These are phyloP conservation scores for Eristalinus sepulchralis DNA, from an alignment of 2,888 invertebrate species.

Conservation along the genomic window DNA sequence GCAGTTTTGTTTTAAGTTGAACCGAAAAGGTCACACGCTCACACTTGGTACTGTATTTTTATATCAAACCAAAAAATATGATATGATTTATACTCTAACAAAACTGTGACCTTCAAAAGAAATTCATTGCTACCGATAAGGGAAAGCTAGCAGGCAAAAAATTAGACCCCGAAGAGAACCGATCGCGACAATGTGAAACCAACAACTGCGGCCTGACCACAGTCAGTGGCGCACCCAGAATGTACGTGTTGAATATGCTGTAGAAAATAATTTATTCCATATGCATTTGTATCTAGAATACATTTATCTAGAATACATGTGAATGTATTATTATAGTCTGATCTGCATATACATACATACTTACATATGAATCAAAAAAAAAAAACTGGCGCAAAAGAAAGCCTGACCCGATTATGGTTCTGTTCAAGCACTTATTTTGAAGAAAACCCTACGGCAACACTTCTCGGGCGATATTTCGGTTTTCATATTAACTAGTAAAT, in stretches of 20 bases:
- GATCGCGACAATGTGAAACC: constrained; percentile 33
- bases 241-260: neutral
- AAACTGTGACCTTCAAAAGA: neutral
- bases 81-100: neutral
- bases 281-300: neutral
- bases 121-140: neutral
- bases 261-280: neutral
- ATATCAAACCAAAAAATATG: neutral
- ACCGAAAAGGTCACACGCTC: no score
- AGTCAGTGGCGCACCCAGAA: neutral
- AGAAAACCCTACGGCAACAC: neutral
- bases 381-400: neutral
- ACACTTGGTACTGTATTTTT: no score
- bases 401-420: neutral
- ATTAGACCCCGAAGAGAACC: constrained; percentile 4
- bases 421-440: neutral
- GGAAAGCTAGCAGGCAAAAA: neutral
- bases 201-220: constrained; percentile 19
- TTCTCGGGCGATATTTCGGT: neutral
- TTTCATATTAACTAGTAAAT: neutral
- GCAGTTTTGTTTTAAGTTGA: no score
- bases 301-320: neutral
- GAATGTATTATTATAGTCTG: neutral
- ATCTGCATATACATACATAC: neutral
- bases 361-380: neutral